phyloP scores from a whole-genome alignment of 2,797 vertebrate species.

The Typhlichthys eigenmanni region DNA sequence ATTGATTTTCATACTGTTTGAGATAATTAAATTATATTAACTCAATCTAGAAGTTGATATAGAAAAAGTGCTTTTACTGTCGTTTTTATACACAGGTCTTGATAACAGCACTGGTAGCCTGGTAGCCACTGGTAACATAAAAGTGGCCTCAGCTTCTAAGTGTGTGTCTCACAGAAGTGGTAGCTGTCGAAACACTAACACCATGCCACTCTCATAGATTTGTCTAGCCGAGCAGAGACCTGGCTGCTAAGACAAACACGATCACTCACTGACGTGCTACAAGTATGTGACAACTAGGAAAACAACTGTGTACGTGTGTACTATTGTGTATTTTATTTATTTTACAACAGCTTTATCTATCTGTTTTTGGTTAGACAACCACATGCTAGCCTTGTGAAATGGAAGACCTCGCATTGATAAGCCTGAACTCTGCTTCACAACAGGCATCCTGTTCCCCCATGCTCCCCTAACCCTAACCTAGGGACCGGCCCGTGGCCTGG shows the following conservation, averaged over 20 bases:
- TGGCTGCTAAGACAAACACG: constrained; percentile 72
- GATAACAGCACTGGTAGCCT: too few relatives aligned
- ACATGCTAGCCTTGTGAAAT: constrained; percentile 34
- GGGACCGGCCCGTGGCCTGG: constrained; percentile 43
- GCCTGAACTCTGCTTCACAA: constrained; percentile 54
- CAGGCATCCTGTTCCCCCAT: constrained; percentile 61
- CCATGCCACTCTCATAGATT: constrained; percentile 59
- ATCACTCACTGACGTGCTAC: constrained; percentile 61
- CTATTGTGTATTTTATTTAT: constrained; percentile 1
- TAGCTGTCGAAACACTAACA: constrained; percentile 81
- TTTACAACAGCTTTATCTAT: background rate
- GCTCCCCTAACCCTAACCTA: constrained; percentile 64
- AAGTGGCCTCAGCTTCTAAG: background rate
- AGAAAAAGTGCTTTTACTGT: too few relatives aligned
- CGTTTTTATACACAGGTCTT: too few relatives aligned
- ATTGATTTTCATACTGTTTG: background rate
- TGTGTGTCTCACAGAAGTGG: constrained; percentile 46
- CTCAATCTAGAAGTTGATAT: too few relatives aligned
- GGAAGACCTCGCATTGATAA: constrained; percentile 52
- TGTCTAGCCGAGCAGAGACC: constrained; percentile 62
- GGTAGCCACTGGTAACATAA: too few relatives aligned
- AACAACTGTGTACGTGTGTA: constrained; percentile 12
- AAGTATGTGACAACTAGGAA: constrained; percentile 64
- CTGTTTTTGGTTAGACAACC: constrained; percentile 7
- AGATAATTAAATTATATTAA: too few relatives aligned